Percentiles rank a stretch among this genome's conserved stretches.
phyloP scores from a whole-genome alignment of 2,888 invertebrate species.

The Agapetus fuscipes region DNA sequence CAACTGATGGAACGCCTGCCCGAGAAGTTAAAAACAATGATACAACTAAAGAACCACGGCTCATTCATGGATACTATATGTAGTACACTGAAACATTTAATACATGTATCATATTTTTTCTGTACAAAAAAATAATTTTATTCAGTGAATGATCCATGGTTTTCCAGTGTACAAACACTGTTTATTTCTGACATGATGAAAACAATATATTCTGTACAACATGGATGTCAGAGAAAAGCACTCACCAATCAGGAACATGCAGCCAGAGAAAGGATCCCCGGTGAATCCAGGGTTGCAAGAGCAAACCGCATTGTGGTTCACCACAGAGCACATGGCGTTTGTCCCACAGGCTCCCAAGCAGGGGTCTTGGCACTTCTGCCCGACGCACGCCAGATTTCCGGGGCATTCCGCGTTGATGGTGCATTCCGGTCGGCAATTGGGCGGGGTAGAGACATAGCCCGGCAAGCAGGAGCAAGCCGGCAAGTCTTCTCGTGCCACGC shows the following conservation, averaged over 20 bases:
- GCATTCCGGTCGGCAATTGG: constrained; percentile 61
- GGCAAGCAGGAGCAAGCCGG: constrained; percentile 54
- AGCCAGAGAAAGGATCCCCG: constrained; percentile 55
- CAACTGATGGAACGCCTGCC: no score
- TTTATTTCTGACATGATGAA: neutral
- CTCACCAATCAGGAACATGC: constrained; percentile 28
- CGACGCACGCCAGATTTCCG: constrained; percentile 53
- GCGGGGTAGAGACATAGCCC: constrained; percentile 53
- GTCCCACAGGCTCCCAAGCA: constrained; percentile 58
- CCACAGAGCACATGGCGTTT: constrained; percentile 47
- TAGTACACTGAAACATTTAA: no score
- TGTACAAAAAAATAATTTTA: no score
- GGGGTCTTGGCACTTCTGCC: constrained; percentile 53
- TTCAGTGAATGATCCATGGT: no score
- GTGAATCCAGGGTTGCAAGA: constrained; percentile 49
- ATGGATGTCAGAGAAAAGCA: constrained; percentile 4
- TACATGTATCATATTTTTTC: no score
- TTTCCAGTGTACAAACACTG: no score
- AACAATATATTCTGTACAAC: constrained; percentile 3
- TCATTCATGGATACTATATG: no score
- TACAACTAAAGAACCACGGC: no score
- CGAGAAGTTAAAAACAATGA: no score
- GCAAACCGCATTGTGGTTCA: constrained; percentile 57
- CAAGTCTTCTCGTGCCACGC: constrained; percentile 50
- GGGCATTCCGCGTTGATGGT: constrained; percentile 60